Evolutionary conservation across 2,797 vertebrate species (phyloP).

Genomic region (Betta splendens): DNA sequence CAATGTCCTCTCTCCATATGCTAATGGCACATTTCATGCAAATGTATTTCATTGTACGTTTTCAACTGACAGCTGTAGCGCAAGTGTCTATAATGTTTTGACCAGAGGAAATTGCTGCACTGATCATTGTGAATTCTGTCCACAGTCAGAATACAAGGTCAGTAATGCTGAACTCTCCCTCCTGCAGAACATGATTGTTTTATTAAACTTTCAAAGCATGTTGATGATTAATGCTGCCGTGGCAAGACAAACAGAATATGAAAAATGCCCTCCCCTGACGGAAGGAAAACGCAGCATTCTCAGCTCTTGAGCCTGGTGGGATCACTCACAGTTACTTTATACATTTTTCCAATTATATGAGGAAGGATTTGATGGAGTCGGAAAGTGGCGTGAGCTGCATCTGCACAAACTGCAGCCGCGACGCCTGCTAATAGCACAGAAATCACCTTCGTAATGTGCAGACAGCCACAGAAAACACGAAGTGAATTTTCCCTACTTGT

Average conservation of each 20-base stretch:
- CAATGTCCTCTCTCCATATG: slow-evolving; percentile 39
- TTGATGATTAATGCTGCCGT: slow-evolving; percentile 46
- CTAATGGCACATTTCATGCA: slow-evolving; percentile 63
- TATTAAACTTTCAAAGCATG: slow-evolving; percentile 50
- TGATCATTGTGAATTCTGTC: slow-evolving; percentile 56
- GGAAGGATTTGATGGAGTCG: slow-evolving; percentile 5
- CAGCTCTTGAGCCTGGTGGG: slow-evolving; percentile 11
- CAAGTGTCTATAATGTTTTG: slow-evolving; percentile 62
- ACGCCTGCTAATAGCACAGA: neutral
- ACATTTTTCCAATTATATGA: slow-evolving; percentile 11
- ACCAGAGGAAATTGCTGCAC: slow-evolving; percentile 51
- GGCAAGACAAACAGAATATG: slow-evolving; percentile 27
- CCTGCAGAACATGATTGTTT: slow-evolving; percentile 55
- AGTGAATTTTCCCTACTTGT: slow-evolving; percentile 6
- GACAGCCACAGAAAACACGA: neutral
- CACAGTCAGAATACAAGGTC: slow-evolving; percentile 53
- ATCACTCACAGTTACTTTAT: slow-evolving; percentile 21
- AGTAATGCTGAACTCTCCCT: slow-evolving; percentile 44
- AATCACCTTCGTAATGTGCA: neutral
- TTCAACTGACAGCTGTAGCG: slow-evolving; percentile 66
- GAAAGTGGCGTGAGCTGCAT: neutral
- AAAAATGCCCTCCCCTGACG: slow-evolving; percentile 21
- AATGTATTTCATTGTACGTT: slow-evolving; percentile 61
- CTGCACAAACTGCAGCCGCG: neutral
- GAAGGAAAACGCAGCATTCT: slow-evolving; percentile 20